A percentile compares a stretch with the other conserved stretches of the same genome.
These are phyloP conservation scores for Notamacropus eugenii DNA, from an alignment of 2,797 vertebrate species.

Conservation along the genomic window DNA sequence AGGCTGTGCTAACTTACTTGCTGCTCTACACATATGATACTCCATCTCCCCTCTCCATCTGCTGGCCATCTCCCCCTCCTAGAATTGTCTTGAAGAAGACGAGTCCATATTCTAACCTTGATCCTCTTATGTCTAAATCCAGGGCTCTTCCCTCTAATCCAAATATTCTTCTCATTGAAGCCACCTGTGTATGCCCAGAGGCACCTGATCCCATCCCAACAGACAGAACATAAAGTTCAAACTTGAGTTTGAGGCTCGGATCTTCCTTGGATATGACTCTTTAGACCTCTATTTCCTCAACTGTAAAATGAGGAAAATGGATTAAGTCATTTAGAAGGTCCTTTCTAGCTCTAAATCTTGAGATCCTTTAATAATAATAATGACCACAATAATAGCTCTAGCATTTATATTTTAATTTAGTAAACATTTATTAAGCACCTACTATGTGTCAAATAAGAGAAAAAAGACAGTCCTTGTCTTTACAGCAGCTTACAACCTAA, in stretches of 20 bases:
- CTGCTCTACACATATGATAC: neutral
- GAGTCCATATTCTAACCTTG: no score
- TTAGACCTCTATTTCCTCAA: slow-evolving; percentile 25
- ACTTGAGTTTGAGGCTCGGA: neutral
- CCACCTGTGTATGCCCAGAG: neutral
- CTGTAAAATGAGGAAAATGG: neutral
- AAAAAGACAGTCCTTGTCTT: neutral
- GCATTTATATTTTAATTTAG: neutral
- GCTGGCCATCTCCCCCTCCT: neutral
- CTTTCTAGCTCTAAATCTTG: neutral
- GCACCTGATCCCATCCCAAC: neutral
- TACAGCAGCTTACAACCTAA: neutral
- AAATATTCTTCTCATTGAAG: neutral
- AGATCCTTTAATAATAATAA: no score
- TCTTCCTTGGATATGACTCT: neutral
- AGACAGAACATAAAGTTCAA: neutral
- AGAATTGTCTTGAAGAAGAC: neutral
- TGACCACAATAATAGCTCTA: no score
- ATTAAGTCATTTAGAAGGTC: neutral
- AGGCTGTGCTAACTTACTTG: neutral
- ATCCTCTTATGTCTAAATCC: neutral
- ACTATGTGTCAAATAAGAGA: neutral
- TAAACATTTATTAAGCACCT: neutral
- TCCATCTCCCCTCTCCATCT: neutral
- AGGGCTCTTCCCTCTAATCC: neutral